Evolutionary conservation across 2,797 vertebrate species (phyloP).

Genomic region (Hylomyscus alleni): DNA sequence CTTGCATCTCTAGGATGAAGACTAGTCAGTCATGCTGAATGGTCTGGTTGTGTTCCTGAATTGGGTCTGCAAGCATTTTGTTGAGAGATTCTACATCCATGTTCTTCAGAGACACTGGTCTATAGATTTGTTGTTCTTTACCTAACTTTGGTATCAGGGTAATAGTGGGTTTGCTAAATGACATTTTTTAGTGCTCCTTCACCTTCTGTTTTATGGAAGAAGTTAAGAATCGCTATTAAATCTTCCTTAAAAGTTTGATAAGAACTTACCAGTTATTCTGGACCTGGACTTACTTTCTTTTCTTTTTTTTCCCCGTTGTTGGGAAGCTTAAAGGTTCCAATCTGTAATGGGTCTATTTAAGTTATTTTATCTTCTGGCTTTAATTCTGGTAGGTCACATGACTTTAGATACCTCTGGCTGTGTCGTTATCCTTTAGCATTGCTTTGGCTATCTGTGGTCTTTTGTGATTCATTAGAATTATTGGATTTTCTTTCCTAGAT

Average conservation of each 20-base stretch:
- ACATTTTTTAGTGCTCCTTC: not conserved
- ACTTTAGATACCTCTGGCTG: not conserved
- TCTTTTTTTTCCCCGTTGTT: not conserved
- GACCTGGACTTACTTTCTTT: not conserved
- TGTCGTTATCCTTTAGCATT: not conserved
- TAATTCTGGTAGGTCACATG: not conserved
- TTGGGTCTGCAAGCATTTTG: not conserved
- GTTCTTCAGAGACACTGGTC: not conserved
- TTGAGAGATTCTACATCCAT: not conserved
- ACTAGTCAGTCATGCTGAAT: not conserved
- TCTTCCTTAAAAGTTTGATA: not conserved
- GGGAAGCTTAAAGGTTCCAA: too few species aligned
- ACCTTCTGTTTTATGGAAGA: not conserved
- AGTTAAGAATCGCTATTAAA: not conserved
- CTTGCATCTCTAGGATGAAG: not conserved
- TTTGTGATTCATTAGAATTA: not conserved
- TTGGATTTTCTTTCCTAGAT: not conserved
- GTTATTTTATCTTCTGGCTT: not conserved
- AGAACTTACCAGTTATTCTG: not conserved
- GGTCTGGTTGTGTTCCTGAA: not conserved
- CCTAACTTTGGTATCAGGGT: not conserved
- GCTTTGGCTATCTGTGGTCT: not conserved
- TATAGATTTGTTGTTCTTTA: not conserved
- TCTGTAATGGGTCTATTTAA: not conserved
- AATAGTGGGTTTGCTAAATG: not conserved